Percentiles rank a stretch among this genome's conserved stretches.
Evolutionary conservation across 2,888 invertebrate species (phyloP).

Genomic region (Saturnia pavonia): DNA sequence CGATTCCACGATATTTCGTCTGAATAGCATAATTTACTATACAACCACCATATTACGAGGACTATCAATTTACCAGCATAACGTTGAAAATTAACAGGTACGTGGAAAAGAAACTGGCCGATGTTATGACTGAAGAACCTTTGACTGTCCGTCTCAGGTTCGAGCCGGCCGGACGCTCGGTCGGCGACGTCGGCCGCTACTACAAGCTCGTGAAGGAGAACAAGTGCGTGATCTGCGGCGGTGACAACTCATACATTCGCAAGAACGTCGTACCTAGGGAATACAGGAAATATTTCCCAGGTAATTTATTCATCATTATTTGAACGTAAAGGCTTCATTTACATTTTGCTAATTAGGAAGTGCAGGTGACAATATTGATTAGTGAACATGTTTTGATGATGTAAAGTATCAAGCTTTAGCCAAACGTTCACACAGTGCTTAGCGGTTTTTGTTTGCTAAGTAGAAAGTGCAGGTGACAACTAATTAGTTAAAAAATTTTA

Average conservation of each 20-base stretch:
- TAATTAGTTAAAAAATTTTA: too few species aligned
- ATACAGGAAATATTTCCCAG: slow-evolving; percentile 89
- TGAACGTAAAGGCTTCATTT: neutral
- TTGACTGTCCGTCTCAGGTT: slow-evolving; percentile 87
- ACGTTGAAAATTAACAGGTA: slow-evolving; percentile 64
- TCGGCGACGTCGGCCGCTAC: slow-evolving; percentile 86
- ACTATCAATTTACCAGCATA: neutral
- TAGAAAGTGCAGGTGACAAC: too few species aligned
- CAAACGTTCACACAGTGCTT: too few species aligned
- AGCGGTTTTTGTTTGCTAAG: too few species aligned
- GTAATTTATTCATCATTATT: slow-evolving; percentile 54
- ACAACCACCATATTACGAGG: too few species aligned
- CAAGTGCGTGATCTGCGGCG: slow-evolving; percentile 90
- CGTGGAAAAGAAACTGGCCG: slow-evolving; percentile 73
- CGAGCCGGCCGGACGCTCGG: slow-evolving; percentile 88
- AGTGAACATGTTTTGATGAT: too few species aligned
- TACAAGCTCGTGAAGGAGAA: slow-evolving; percentile 88
- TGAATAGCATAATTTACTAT: too few species aligned
- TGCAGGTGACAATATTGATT: too few species aligned
- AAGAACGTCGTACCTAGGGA: slow-evolving; percentile 93
- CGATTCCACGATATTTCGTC: too few species aligned
- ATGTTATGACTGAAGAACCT: slow-evolving; percentile 69
- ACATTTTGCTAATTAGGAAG: too few species aligned
- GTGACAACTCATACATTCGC: slow-evolving; percentile 84
- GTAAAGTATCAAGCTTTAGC: too few species aligned